Evolutionary conservation across 2,113 vertebrate species (phyloP).

Genomic region (Anolis sagrei): DNA sequence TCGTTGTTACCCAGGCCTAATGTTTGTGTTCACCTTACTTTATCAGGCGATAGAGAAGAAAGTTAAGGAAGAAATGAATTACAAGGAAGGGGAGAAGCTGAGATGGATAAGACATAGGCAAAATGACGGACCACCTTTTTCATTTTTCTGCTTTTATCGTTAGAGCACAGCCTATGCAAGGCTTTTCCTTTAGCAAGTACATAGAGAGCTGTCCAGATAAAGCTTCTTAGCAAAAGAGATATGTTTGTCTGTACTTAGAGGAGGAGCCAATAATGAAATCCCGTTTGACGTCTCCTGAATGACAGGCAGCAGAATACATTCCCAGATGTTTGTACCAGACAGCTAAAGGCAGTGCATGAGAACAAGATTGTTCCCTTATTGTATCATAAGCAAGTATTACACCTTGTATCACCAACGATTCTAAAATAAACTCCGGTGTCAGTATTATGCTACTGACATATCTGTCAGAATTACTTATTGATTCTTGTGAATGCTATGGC

Average conservation of each 20-base stretch:
- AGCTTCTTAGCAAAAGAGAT: background rate
- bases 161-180: too few species aligned
- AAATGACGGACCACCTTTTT: too few species aligned
- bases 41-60: too few species aligned
- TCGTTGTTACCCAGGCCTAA: too few species aligned
- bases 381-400: background rate
- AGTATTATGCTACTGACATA: constrained; percentile 23
- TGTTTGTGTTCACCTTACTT: too few species aligned
- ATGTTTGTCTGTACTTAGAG: background rate
- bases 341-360: background rate
- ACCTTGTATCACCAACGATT: background rate
- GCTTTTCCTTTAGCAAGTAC: too few species aligned
- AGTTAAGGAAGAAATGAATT: too few species aligned
- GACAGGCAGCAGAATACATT: background rate
- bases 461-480: constrained; percentile 19
- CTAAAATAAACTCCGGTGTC: background rate
- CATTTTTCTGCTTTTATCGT: too few species aligned
- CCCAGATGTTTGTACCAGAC: background rate
- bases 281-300: background rate
- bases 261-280: background rate
- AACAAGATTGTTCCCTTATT: constrained; percentile 2
- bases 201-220: constrained; percentile 4
- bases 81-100: too few species aligned
- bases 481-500: constrained; percentile 15
- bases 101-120: too few species aligned